Percentiles rank a stretch among this genome's conserved stretches.
Conservation (phyloP, 2,797 vertebrate species). For the Silurus lanzhouensis region DNA sequence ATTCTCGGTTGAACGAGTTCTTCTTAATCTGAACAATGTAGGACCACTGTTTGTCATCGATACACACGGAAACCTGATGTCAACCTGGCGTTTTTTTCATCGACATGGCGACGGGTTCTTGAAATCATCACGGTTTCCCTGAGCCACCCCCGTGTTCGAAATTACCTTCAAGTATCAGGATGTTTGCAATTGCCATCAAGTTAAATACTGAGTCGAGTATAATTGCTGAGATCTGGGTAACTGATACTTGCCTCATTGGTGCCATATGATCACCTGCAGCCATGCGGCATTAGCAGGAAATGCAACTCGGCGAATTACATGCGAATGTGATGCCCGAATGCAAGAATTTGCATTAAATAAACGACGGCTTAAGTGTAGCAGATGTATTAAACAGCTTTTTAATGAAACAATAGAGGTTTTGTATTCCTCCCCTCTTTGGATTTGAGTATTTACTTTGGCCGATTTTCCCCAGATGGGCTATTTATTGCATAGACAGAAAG, state of each 20-base stretch:
- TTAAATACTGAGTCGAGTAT: constrained; percentile 45
- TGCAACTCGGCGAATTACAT: neutral
- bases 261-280: constrained; percentile 58
- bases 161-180: constrained; percentile 45
- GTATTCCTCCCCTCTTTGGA: neutral
- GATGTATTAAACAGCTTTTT: neutral
- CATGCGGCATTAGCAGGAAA: constrained; percentile 25
- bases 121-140: constrained; percentile 35
- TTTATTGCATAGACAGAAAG: neutral
- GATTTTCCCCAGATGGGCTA: neutral
- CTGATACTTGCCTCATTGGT: constrained; percentile 57
- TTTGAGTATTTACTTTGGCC: neutral
- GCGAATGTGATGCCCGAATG: constrained; percentile 4
- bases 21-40: constrained; percentile 19
- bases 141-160: constrained; percentile 47
- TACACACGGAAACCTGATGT: constrained; percentile 11
- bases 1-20: neutral
- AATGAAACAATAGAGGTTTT: constrained; percentile 17
- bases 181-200: constrained; percentile 55
- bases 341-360: constrained; percentile 21
- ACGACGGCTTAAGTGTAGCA: neutral
- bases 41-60: constrained; percentile 36
- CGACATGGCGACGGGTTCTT: constrained; percentile 20
- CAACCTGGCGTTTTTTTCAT: constrained; percentile 32
- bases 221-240: constrained; percentile 56